Evolutionary conservation across 2,113 vertebrate species (phyloP).

Genomic region (Orientallactaga bullata): DNA sequence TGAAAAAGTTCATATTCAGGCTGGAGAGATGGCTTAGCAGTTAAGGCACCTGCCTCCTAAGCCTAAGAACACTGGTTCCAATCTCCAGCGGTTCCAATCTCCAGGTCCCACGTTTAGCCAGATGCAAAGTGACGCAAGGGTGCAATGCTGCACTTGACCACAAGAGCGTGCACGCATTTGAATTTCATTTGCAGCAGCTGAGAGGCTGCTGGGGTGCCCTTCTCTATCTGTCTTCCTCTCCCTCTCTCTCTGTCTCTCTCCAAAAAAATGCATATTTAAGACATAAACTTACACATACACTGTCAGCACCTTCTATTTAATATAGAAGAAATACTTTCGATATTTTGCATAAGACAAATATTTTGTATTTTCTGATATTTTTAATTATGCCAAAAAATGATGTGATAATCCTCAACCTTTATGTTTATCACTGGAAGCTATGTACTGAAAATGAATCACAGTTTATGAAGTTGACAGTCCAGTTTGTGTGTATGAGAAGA

Average conservation of each 20-base stretch:
- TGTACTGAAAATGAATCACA: background rate
- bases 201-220: no score
- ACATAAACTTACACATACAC: background rate
- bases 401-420: background rate
- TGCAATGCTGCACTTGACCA: no score
- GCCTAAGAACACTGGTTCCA: no score
- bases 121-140: no score
- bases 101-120: no score
- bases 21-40: no score
- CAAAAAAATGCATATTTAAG: background rate
- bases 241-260: no score
- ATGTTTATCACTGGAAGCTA: background rate
- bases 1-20: background rate
- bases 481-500: background rate
- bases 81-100: no score
- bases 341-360: background rate
- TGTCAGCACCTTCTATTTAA: background rate
- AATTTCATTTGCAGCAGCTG: no score
- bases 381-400: background rate
- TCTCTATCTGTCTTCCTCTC: no score
- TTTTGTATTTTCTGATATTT: background rate
- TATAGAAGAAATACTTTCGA: constrained; percentile 33
- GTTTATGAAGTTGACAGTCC: constrained; percentile 4
- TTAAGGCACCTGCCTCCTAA: no score
- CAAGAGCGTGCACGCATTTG: no score